Conservation (phyloP, 2,113 vertebrate genomes). For the Ranitomeya imitator region DNA sequence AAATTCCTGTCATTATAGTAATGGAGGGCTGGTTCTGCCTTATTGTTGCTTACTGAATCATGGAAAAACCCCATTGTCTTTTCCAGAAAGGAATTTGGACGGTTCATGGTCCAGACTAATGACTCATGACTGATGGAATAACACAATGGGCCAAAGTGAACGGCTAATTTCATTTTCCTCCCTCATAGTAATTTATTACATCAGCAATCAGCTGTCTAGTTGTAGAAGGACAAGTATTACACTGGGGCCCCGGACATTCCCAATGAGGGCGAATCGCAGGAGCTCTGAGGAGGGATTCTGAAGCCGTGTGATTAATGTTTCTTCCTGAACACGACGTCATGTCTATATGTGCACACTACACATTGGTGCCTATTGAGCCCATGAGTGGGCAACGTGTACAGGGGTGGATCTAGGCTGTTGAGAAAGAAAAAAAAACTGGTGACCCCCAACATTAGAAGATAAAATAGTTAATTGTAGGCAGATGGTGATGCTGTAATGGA, state of each 20-base stretch:
- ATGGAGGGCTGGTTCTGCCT: not conserved
- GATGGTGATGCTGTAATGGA: no score
- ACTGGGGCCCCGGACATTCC: not conserved
- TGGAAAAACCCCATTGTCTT: conserved; percentile 11
- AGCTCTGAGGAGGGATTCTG: no score
- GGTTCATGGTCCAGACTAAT: conserved; percentile 35
- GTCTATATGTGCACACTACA: no score
- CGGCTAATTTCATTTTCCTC: conserved; percentile 30
- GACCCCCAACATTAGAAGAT: no score
- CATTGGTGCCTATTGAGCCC: no score
- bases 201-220: not conserved
- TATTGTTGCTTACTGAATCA: conserved; percentile 16
- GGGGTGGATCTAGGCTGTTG: no score
- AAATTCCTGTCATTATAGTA: not conserved
- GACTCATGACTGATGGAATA: conserved; percentile 35
- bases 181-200: conserved; percentile 30
- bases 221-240: not conserved
- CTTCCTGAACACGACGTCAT: no score
- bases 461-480: no score
- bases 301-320: no score
- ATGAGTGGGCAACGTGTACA: no score
- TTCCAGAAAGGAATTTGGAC: conserved; percentile 35
- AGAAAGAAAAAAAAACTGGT: no score
- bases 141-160: not conserved
- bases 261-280: not conserved